These are phyloP conservation scores for Folsomia manolachei DNA, from an alignment of 2,888 invertebrate species.

Conservation along the genomic window DNA sequence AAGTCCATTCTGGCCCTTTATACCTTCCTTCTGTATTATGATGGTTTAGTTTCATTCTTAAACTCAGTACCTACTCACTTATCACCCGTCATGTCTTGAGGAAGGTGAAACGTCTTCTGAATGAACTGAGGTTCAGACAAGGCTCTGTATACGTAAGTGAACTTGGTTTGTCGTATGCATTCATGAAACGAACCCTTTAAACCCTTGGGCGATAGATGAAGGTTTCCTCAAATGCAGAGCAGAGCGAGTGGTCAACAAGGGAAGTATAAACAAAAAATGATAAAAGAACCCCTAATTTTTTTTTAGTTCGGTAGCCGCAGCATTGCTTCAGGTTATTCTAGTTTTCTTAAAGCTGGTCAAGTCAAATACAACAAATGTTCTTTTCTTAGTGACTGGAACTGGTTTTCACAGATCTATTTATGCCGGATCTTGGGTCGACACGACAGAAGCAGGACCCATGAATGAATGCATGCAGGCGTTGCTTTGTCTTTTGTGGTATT, in stretches of 20 bases:
- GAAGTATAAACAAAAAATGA: conserved; percentile 6
- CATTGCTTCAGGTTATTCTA: neutral
- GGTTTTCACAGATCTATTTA: neutral
- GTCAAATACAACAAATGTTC: too few relatives aligned
- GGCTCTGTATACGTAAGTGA: too few relatives aligned
- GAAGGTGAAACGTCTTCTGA: conserved; percentile 19
- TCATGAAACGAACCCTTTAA: conserved; percentile 5
- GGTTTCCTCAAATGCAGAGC: neutral
- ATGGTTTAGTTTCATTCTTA: conserved; percentile 5
- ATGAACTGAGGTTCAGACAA: too few relatives aligned
- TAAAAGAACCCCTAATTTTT: conserved; percentile 26
- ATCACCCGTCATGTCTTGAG: neutral
- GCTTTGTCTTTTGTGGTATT: neutral
- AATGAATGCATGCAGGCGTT: too few relatives aligned
- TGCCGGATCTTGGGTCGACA: neutral
- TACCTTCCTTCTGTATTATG: neutral
- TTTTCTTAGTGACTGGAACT: neutral
- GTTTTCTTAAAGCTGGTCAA: neutral
- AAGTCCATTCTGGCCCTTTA: neutral
- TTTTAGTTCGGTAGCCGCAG: neutral
- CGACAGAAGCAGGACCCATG: too few relatives aligned
- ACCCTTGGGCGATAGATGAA: conserved; percentile 6
- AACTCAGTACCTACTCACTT: too few relatives aligned
- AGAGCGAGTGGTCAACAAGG: neutral
- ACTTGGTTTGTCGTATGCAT: neutral